Conservation (phyloP, 2,797 vertebrate species). For the Toxotes lorentzi region DNA sequence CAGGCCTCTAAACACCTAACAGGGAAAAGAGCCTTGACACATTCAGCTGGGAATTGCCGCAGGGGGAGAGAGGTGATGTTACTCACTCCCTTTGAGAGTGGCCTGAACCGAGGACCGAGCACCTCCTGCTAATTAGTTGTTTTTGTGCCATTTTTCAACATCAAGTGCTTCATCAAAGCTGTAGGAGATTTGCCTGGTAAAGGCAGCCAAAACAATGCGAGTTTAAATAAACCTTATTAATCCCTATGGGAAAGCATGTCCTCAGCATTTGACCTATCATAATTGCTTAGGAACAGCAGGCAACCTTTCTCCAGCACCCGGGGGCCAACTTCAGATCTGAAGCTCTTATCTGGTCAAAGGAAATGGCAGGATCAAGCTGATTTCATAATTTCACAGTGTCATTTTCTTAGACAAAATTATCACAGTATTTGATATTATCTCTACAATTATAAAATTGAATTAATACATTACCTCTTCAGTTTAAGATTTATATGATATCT, state of each 20-base stretch:
- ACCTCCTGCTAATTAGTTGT: constrained; percentile 52
- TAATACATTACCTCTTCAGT: background rate
- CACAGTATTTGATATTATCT: background rate
- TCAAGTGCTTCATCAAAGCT: constrained; percentile 56
- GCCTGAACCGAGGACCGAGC: constrained; percentile 32
- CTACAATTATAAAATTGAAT: background rate
- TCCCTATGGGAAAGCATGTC: constrained; percentile 1
- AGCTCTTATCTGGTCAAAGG: constrained; percentile 7
- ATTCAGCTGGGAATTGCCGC: constrained; percentile 31
- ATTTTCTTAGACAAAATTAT: constrained; percentile 9
- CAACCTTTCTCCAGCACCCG: constrained; percentile 33
- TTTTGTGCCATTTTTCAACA: constrained; percentile 53
- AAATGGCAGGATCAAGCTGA: constrained; percentile 35
- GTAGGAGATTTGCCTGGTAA: constrained; percentile 20
- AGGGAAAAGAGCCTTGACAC: constrained; percentile 35
- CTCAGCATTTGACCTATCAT: constrained; percentile 26
- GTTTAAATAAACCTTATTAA: constrained; percentile 32
- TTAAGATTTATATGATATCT: background rate
- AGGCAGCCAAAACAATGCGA: constrained; percentile 30
- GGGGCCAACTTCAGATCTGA: constrained; percentile 18
- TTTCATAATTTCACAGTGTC: background rate
- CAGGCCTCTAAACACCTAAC: constrained; percentile 44
- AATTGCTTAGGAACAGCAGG: constrained; percentile 34
- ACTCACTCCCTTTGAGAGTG: constrained; percentile 32
- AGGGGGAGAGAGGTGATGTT: constrained; percentile 43